These are phyloP conservation scores for Naja naja DNA, from an alignment of 2,113 vertebrate species.

Conservation along the genomic window DNA sequence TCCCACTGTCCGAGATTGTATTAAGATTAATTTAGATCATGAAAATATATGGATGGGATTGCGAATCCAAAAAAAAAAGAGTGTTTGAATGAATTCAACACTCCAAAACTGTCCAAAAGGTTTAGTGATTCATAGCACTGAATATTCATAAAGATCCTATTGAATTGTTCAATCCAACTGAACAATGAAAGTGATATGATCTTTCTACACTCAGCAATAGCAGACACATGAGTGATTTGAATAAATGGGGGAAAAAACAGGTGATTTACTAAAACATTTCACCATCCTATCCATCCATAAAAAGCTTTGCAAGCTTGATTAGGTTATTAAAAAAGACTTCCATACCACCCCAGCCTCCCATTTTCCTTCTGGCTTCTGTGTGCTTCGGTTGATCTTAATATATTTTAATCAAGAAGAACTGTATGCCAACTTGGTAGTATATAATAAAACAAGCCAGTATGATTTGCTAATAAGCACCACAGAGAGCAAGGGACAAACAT, in stretches of 20 bases:
- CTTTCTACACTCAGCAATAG: conserved; percentile 46
- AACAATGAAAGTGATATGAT: conserved; percentile 34
- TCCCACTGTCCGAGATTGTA: neutral
- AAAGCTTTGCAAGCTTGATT: conserved; percentile 60
- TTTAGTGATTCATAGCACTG: neutral
- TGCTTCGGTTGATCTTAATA: conserved; percentile 40
- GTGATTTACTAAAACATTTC: conserved; percentile 47
- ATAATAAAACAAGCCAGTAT: conserved; percentile 31
- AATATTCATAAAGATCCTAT: neutral
- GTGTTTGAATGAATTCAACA: neutral
- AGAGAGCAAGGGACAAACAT: conserved; percentile 40
- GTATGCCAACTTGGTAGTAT: conserved; percentile 16
- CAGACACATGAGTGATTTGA: conserved; percentile 32
- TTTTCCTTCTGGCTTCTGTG: conserved; percentile 32
- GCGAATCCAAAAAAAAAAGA: neutral
- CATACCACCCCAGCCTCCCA: neutral
- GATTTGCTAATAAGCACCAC: conserved; percentile 37
- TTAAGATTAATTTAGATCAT: neutral
- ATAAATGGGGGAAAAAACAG: conserved; percentile 32
- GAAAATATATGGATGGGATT: neutral
- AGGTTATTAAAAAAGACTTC: conserved; percentile 47
- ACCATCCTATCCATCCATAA: conserved; percentile 4
- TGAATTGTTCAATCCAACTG: conserved; percentile 22
- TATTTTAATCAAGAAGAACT: conserved; percentile 43
- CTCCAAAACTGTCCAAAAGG: neutral